Percentiles rank a stretch among this genome's conserved stretches.
phyloP scores from a whole-genome alignment of 1,140 invertebrate genomes.

The Saccostrea echinata region DNA sequence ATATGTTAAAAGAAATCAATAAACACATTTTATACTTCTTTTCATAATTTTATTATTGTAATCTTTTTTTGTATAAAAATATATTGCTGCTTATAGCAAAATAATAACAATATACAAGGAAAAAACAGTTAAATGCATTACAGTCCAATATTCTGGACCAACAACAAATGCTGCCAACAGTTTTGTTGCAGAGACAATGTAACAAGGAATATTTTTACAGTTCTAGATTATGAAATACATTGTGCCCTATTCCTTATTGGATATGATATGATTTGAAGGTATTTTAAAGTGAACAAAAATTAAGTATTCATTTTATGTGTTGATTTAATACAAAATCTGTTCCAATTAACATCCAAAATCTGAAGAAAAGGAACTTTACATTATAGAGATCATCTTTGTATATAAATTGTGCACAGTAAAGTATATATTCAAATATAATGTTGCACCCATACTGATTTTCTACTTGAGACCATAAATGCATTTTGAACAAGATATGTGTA shows the following conservation, averaged over 20 bases:
- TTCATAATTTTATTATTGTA: background rate
- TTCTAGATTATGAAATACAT: background rate
- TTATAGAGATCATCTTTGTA: background rate
- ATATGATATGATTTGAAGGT: background rate
- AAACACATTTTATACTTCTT: no score
- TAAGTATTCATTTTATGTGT: no score
- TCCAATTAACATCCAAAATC: no score
- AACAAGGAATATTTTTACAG: background rate
- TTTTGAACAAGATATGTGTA: background rate
- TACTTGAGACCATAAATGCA: constrained; percentile 7
- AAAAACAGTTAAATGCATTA: constrained; percentile 17
- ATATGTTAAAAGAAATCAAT: no score
- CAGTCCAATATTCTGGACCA: background rate
- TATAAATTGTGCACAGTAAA: background rate
- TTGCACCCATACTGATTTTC: background rate
- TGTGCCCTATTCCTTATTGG: background rate
- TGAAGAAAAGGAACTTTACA: background rate
- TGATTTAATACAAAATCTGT: no score
- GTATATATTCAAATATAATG: background rate
- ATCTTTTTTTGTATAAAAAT: constrained; percentile 26
- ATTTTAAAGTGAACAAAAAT: no score
- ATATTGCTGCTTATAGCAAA: constrained; percentile 20
- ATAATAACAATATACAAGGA: constrained; percentile 26
- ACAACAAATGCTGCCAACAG: constrained; percentile 23
- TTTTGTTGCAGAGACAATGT: background rate